Evolutionary conservation across 1,140 invertebrate genomes (phyloP), one percentile per base, ranked within the genome.

Genomic region (Solenopsis fugax): DNA sequence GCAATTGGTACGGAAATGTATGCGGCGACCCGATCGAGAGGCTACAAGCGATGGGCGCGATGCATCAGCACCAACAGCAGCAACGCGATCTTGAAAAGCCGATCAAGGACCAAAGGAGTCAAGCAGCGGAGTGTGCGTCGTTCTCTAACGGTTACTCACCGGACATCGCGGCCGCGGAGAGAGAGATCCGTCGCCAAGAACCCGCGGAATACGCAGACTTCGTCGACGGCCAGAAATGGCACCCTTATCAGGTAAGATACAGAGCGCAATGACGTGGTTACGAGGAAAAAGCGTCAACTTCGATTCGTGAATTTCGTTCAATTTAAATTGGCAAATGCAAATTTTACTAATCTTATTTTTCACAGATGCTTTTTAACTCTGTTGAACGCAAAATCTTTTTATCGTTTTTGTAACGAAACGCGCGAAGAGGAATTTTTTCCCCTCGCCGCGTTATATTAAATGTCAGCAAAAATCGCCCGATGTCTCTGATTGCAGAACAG

Each of bases 181-280:
- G 90, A 29, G 90, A 91, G 12, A 41, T 90, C 4, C 84, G 89
- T 0, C 72, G 89, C 6, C 89, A 87, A 18, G 89, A 89, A 34
- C 67, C 65, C 12, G 67, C 91, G 21, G 93, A 94, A 41, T 94
- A 93, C 88, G 67, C 56, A 16, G 94, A 95, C 78, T 93, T 94
- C 71, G 72, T 92, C 21, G 95, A 95, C 6, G 90, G 90, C 1
- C 95, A 95, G 85, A 95, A 95, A 64, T 95, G 95, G 95, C 94
- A 95, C 90, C 94, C 94, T 91, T 95, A 95, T 94, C 95, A 95
- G 92, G 95, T 95, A 45, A 41, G 65, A 48, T 13, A 56, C 7
- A 9, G 37, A 54, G 9, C 16, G 18, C 45, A 12, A 41, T 65
- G 64, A 9, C 18, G 21, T 21, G 21, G 5, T 9, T 67, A 45